Evolutionary conservation across 2,113 vertebrate species (phyloP), one percentile per base, ranked within the genome.

Genomic region (Burhinus oedicnemus): DNA sequence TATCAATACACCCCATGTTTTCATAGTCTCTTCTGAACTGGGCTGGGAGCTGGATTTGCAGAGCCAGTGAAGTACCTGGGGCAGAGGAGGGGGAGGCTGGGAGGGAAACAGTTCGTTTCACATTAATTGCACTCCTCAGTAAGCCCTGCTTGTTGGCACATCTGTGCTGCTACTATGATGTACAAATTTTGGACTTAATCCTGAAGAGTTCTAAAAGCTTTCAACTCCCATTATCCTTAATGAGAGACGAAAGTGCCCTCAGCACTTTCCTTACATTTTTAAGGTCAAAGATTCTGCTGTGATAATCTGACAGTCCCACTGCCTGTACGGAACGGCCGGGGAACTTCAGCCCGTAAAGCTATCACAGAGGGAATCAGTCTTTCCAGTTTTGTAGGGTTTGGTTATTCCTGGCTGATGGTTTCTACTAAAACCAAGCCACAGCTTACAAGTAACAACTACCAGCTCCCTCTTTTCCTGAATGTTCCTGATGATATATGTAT

Each of bases 41-140:
- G 42, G 93, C 95, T 95, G 89, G 89, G 87, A 96, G 95, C 93
- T 85, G 93, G 81, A 86, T 97, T 78, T 96, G 96, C 96, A 97
- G 97, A 97, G 97, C 79, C 74, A 95, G 97, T 96, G 97, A 96
- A 96, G 97, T 97, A 97, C 98, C 96, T 95, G 96, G 70, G 95
- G 90, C 62, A 2, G 4, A 42, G 36, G 22, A 94, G 40, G 18
- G 23, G 32, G 19, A 49, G 26, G 44, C 2, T 23, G 95, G 97
- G 98, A 98, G 97, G 97, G 94, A 98, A 98, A 98, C 94, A 95
- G 95, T 96, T 98, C 32, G 2, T 96, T 98, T 98, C 97, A 97
- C 94, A 96, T 96, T 96, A 97, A 91, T 47, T 89, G 95, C 66
- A 57, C 57, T 94, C 71, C 89, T 78, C 65, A 81, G 85, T 42